Conservation (phyloP, 2,888 invertebrate genomes). For the Geophilus truncorum region DNA sequence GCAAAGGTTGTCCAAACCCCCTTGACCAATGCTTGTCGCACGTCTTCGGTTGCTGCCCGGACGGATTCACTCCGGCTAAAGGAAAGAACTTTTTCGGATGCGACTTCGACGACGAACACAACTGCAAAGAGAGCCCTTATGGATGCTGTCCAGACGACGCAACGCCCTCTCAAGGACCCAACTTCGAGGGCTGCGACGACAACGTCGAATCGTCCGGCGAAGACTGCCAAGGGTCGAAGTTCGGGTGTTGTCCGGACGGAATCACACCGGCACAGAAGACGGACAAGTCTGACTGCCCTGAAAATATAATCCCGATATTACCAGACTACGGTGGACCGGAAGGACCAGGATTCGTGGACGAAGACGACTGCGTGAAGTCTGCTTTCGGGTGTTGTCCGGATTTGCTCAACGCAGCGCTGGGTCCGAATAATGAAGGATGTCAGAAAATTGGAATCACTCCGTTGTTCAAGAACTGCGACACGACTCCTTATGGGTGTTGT, state of each 20-base stretch:
- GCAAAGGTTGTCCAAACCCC: conserved; percentile 65
- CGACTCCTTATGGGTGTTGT: conserved; percentile 68
- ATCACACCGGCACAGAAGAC: no score
- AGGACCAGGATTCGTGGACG: background rate
- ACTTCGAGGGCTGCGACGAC: no score
- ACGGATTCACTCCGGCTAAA: conserved; percentile 69
- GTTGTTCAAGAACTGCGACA: no score
- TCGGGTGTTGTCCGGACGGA: no score
- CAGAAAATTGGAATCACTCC: no score
- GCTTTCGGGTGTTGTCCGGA: conserved; percentile 59
- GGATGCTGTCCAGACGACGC: no score
- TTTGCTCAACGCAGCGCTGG: conserved; percentile 50
- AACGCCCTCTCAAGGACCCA: no score
- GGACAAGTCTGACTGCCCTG: no score
- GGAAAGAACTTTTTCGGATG: conserved; percentile 84
- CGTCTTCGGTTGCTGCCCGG: conserved; percentile 72
- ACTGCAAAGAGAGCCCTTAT: conserved; percentile 43
- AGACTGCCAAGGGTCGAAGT: no score
- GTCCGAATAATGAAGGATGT: conserved; percentile 44
- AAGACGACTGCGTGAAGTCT: conserved; percentile 27
- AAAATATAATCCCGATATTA: no score
- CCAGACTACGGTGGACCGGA: no score
- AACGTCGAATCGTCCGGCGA: no score
- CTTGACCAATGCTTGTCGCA: conserved; percentile 39
- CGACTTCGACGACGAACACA: conserved; percentile 43